phyloP scores from a whole-genome alignment of 2,113 vertebrate genomes.

The Phainopepla nitens region DNA sequence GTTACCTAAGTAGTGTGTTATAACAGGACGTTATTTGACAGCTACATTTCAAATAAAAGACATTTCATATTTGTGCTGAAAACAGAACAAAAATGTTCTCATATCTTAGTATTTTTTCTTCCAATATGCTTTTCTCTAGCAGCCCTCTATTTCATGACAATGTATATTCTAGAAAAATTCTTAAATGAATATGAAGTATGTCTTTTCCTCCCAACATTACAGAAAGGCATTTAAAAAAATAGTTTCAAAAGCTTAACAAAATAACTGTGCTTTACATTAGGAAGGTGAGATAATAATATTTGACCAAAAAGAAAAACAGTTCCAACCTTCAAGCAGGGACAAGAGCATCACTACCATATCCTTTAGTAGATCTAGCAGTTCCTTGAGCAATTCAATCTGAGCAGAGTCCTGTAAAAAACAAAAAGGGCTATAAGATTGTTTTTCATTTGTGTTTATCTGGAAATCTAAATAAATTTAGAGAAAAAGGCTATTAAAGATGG shows the following conservation, averaged over 20 bases:
- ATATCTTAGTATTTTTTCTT: neutral
- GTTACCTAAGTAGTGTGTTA: conserved; percentile 80
- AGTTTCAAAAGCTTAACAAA: neutral
- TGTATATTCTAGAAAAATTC: neutral
- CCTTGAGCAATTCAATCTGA: conserved; percentile 96
- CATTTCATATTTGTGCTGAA: neutral
- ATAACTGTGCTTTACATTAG: neutral
- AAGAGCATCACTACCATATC: conserved; percentile 99
- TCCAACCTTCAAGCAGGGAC: conserved; percentile 93
- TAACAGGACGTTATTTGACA: conserved; percentile 20
- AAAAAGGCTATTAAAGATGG: neutral
- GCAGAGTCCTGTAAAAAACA: conserved; percentile 85
- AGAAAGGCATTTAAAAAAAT: neutral
- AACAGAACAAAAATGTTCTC: neutral
- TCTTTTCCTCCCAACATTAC: neutral
- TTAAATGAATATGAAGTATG: neutral
- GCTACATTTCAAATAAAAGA: neutral
- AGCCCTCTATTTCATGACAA: neutral
- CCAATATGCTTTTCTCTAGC: neutral
- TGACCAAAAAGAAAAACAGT: neutral
- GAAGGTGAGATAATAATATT: neutral
- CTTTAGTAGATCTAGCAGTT: conserved; percentile 94
- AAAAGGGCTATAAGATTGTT: neutral
- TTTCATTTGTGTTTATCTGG: neutral
- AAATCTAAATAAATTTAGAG: neutral